These are phyloP conservation scores for Catostylus mosaicus DNA, from an alignment of 30 jellyfish, hydroid and myxozoan species.

Conservation along the genomic window DNA sequence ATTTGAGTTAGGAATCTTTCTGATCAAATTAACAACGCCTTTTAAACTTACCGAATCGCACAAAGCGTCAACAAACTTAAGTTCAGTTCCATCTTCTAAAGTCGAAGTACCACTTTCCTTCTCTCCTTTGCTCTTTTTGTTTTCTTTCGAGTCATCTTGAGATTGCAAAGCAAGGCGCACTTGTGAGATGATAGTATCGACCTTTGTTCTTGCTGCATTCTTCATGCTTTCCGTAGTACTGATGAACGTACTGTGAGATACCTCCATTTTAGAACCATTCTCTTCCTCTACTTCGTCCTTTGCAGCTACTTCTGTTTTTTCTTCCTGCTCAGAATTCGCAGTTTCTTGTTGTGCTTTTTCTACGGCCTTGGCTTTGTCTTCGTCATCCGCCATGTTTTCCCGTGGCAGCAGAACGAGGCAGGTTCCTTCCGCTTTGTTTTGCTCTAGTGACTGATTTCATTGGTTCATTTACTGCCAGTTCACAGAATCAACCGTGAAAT, in stretches of 20 bases:
- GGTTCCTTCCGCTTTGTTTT: background rate
- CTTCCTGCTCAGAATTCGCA: background rate
- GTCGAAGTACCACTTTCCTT: background rate
- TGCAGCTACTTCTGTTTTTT: conserved; percentile 14
- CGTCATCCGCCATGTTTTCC: conserved; percentile 52
- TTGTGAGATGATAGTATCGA: conserved; percentile 63
- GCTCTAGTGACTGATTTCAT: background rate
- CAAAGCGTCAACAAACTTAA: conserved; percentile 46
- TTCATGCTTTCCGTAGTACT: conserved; percentile 64
- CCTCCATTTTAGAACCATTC: background rate
- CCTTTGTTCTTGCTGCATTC: conserved; percentile 68
- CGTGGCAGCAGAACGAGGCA: conserved; percentile 61
- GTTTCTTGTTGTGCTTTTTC: background rate
- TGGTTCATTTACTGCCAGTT: background rate
- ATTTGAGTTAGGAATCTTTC: no score
- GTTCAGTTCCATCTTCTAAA: conserved; percentile 9
- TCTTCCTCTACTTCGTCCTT: conserved; percentile 1
- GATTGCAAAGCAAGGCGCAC: conserved; percentile 17
- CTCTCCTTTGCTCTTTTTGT: background rate
- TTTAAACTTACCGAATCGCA: conserved; percentile 60
- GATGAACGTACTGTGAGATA: conserved; percentile 12
- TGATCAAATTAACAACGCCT: no score
- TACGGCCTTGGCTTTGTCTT: conserved; percentile 31
- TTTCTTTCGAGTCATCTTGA: conserved; percentile 1
- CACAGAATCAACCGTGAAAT: background rate